Evolutionary conservation across 2,888 invertebrate species (phyloP).

Genomic region (Synanthedon andrenaeformis): DNA sequence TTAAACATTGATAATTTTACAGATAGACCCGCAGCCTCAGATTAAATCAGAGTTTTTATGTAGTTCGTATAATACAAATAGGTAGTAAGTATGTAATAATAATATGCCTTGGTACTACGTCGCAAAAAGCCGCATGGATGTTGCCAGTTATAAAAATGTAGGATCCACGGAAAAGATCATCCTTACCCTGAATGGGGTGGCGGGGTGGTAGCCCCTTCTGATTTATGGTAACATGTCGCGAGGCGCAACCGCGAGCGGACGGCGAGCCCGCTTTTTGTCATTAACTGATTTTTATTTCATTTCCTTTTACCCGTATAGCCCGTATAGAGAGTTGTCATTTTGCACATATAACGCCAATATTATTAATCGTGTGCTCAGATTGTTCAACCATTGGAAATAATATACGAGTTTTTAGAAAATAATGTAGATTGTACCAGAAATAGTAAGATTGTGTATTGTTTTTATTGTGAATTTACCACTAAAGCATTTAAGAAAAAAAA

Average conservation of each 20-base stretch:
- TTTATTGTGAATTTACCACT: no score
- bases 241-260: conserved; percentile 42
- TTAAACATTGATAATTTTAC: no score
- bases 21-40: no score
- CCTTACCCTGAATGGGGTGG: conserved; percentile 33
- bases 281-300: conserved; percentile 63
- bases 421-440: no score
- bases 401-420: no score
- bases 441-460: no score
- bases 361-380: no score
- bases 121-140: conserved; percentile 36
- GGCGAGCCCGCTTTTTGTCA: conserved; percentile 59
- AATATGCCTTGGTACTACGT: neutral
- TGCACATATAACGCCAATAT: neutral
- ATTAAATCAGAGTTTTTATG: no score
- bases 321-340: conserved; percentile 1
- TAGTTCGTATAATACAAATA: no score
- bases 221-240: conserved; percentile 69
- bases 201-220: conserved; percentile 52
- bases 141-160: conserved; percentile 66
- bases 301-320: conserved; percentile 14
- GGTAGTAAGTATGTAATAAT: no score
- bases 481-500: no score
- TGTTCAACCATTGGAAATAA: no score
- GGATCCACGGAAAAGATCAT: conserved; percentile 67